Base-by-base conservation (phyloP, 2,888 invertebrate genomes). In the Herminia tarsipennalis region DNA sequence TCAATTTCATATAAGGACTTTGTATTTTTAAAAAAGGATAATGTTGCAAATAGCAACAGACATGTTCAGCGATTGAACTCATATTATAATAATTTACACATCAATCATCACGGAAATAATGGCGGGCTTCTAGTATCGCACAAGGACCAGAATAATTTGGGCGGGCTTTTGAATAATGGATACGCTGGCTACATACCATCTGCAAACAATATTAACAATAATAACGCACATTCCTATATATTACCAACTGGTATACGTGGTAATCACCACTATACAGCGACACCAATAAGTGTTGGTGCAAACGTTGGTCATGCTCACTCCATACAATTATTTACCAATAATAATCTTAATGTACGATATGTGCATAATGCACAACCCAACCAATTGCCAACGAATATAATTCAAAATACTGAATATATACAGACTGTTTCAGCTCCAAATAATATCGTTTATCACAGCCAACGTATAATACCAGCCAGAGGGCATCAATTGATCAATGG, bases 1-100 rank as follows among this genome's bases (percentile, higher is more conserved):
- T 65, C 72, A 0, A 33, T 76, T 46, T 65, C 73, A 2, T 47
- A 68, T 4, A 56, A 62, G 35, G 67, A 74, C 38, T 71, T 71
- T 47, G 36, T 56, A 18, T 73, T 69, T 45, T 48, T 73, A 35
- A 67, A 74, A 39, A 62, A 63, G 21, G 53, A 72, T 21, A 62
- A n/a, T n/a, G n/a, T n/a, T n/a, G n/a, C n/a, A n/a, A n/a, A n/a
- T n/a, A n/a, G n/a, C n/a, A n/a, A n/a, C n/a, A n/a, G n/a, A n/a
- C 10, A 37, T 28, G 2, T 2, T 2, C 10, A 37, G 28, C 27
- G 28, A 27, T 21, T 16, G 0, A 28, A 12, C 1, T 12, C 20
- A 27, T 28, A 12, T 37, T 21, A 28, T 9, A 20, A 37, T 20
- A 12, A 36, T 4, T 2, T 9, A 9, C 25, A 8, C 1, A 10